These are phyloP conservation scores for Hydropsyche betteni DNA, from an alignment of 2,888 invertebrate species.

Conservation along the genomic window DNA sequence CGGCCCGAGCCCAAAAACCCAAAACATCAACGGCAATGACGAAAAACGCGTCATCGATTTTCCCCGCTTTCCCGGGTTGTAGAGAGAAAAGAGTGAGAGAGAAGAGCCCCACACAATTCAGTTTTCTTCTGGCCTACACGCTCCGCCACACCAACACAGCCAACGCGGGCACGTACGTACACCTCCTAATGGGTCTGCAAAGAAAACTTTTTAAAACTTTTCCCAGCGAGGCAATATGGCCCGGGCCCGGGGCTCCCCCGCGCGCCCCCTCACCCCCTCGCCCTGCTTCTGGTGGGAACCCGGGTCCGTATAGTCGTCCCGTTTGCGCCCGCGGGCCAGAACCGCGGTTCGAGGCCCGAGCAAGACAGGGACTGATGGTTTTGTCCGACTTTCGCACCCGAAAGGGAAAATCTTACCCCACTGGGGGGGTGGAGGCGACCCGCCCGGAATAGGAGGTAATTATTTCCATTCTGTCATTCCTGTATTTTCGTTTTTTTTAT, in stretches of 20 bases:
- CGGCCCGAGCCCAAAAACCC: not conserved
- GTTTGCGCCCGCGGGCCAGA: slow-evolving; percentile 55
- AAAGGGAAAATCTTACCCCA: slow-evolving; percentile 44
- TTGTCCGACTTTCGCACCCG: slow-evolving; percentile 17
- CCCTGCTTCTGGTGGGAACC: slow-evolving; percentile 60
- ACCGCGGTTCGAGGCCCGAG: not conserved
- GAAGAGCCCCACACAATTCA: slow-evolving; percentile 40
- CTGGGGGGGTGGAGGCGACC: slow-evolving; percentile 13
- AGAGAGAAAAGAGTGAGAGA: no score
- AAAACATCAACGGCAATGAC: no score
- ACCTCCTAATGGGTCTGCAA: slow-evolving; percentile 69
- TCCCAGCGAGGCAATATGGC: slow-evolving; percentile 68
- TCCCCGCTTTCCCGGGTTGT: slow-evolving; percentile 16
- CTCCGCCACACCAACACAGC: slow-evolving; percentile 54
- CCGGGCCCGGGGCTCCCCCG: slow-evolving; percentile 61
- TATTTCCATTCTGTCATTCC: slow-evolving; percentile 68
- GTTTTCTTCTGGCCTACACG: slow-evolving; percentile 41
- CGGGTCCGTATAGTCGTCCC: slow-evolving; percentile 59
- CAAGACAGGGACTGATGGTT: slow-evolving; percentile 3
- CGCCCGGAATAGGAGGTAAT: slow-evolving; percentile 67
- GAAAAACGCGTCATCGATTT: slow-evolving; percentile 39
- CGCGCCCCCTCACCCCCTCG: slow-evolving; percentile 62
- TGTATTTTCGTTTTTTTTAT: slow-evolving; percentile 58
- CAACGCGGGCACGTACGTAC: slow-evolving; percentile 56
- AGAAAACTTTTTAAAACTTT: slow-evolving; percentile 70